phyloP scores from a whole-genome alignment of 2,113 vertebrate genomes.

The Lagopus leucura region DNA sequence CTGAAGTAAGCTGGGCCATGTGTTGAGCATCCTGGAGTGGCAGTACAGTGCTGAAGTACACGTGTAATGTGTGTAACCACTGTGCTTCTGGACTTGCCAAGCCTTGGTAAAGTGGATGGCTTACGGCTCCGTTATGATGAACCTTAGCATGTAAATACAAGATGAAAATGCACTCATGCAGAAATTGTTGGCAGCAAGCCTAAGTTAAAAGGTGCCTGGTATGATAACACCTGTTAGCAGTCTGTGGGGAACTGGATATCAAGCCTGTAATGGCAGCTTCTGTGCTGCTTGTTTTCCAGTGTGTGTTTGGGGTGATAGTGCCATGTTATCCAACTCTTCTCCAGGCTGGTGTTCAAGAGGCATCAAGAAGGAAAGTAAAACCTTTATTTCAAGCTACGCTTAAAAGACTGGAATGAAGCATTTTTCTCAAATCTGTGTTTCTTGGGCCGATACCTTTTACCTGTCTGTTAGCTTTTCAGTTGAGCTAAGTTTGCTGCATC shows the following conservation, averaged over 20 bases:
- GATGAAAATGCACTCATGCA: neutral
- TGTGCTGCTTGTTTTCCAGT: neutral
- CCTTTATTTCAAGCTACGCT: neutral
- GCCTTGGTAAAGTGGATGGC: neutral
- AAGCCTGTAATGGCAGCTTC: neutral
- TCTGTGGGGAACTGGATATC: neutral
- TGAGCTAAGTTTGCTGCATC: neutral
- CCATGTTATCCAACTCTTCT: neutral
- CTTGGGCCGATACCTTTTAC: neutral
- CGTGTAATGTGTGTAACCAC: rapidly evolving
- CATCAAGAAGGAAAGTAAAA: neutral
- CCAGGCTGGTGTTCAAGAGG: neutral
- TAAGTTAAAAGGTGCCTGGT: neutral
- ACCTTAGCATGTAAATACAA: neutral
- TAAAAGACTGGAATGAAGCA: neutral
- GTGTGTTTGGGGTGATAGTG: neutral
- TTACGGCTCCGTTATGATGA: neutral
- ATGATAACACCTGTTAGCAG: neutral
- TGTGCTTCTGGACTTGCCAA: neutral
- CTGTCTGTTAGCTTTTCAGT: neutral
- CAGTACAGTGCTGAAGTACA: neutral
- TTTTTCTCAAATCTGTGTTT: neutral
- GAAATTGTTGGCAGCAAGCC: constrained; percentile 12
- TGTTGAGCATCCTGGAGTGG: neutral
- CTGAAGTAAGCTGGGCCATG: neutral